phyloP scores from a whole-genome alignment of 1,140 invertebrate genomes.

The Nomia melanderi region DNA sequence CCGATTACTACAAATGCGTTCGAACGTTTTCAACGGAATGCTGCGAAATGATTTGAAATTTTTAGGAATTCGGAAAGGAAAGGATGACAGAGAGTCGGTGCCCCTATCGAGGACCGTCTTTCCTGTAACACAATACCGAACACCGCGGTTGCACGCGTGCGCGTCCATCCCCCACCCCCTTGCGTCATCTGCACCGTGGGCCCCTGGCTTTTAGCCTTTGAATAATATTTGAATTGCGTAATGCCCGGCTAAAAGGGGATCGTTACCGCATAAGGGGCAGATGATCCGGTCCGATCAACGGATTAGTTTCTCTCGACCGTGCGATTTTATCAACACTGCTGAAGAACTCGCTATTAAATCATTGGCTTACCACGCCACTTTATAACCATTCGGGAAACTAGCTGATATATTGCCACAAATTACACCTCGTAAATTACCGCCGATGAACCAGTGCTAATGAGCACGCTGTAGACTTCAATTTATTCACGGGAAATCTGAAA shows the following conservation, averaged over 20 bases:
- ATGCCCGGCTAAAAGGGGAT: conserved; percentile 71
- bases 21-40: too few species aligned
- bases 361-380: too few species aligned
- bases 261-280: conserved; percentile 65
- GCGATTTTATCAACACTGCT: conserved; percentile 4
- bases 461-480: too few species aligned
- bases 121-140: conserved; percentile 70
- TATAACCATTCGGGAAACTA: neutral
- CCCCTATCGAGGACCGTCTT: conserved; percentile 47
- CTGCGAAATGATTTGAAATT: conserved; percentile 11
- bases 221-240: conserved; percentile 82
- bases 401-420: too few species aligned
- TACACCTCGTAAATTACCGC: too few species aligned
- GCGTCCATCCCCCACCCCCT: conserved; percentile 55
- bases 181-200: conserved; percentile 71
- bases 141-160: conserved; percentile 49
- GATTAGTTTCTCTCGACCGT: conserved; percentile 68
- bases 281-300: conserved; percentile 74
- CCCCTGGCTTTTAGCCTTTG: conserved; percentile 80
- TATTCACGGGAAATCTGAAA: too few species aligned
- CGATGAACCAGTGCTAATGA: too few species aligned
- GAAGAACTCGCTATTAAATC: neutral
- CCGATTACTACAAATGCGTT: too few species aligned
- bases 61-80: conserved; percentile 31
- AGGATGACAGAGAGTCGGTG: conserved; percentile 29